Conservation (phyloP, 2,113 vertebrate genomes). For the Andinoacara biseriatus region DNA sequence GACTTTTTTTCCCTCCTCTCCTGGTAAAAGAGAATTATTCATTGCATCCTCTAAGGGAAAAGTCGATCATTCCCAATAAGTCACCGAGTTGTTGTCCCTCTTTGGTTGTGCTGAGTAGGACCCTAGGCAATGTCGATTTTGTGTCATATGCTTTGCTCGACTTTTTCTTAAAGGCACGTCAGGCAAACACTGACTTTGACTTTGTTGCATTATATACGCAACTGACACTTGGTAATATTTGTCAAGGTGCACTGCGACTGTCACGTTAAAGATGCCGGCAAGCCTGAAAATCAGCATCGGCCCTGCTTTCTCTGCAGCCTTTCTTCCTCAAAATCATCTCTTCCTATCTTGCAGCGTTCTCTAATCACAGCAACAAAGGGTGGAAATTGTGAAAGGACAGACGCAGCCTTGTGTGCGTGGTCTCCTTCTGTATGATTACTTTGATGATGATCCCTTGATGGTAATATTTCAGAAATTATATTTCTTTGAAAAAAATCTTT, state of each 20-base stretch:
- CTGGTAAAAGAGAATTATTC: conserved; percentile 76
- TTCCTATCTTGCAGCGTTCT: neutral
- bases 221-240: conserved; percentile 41
- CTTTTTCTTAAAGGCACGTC: conserved; percentile 53
- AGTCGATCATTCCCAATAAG: conserved; percentile 74
- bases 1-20: conserved; percentile 57
- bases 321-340: neutral
- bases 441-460: neutral
- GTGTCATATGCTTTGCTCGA: conserved; percentile 63
- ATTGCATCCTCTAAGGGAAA: conserved; percentile 72
- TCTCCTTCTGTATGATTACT: conserved; percentile 18
- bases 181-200: conserved; percentile 41
- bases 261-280: conserved; percentile 25
- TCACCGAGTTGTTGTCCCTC: conserved; percentile 67
- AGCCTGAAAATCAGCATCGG: conserved; percentile 34
- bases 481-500: conserved; percentile 23
- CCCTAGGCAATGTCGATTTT: conserved; percentile 62
- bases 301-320: neutral
- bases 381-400: neutral
- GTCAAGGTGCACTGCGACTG: conserved; percentile 47
- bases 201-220: conserved; percentile 11
- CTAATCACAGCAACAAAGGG: neutral
- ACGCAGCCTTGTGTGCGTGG: neutral
- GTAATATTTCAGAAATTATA: conserved; percentile 41
- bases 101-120: conserved; percentile 47